A percentile compares a stretch with the other conserved stretches of the same genome.
Evolutionary conservation across 2,888 invertebrate species (phyloP).

Genomic region (Sthenelais limicola): DNA sequence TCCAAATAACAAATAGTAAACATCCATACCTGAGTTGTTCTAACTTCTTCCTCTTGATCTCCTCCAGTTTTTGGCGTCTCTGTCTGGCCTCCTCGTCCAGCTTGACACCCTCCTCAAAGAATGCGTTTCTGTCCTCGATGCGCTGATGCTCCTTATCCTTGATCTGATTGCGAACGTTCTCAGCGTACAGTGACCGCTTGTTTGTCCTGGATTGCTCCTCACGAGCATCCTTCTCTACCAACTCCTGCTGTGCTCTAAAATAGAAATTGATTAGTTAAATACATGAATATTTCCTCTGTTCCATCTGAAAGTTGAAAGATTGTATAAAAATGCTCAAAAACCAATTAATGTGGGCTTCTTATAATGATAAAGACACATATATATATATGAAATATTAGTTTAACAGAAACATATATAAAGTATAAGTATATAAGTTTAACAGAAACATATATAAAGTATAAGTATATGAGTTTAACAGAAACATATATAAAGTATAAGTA

Average conservation of each 20-base stretch:
- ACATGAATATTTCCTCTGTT: not conserved
- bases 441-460: too few species aligned
- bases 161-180: conserved; percentile 70
- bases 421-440: too few species aligned
- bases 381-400: too few species aligned
- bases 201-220: conserved; percentile 60
- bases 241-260: conserved; percentile 70
- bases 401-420: too few species aligned
- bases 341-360: too few species aligned
- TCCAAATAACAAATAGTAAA: not conserved
- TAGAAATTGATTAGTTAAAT: conserved; percentile 7
- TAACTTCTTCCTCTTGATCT: conserved; percentile 71
- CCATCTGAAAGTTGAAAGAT: not conserved
- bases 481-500: too few species aligned
- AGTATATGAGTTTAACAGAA: too few species aligned
- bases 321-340: too few species aligned
- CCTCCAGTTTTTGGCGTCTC: conserved; percentile 67
- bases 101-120: conserved; percentile 72
- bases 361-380: too few species aligned
- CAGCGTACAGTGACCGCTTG: conserved; percentile 61
- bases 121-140: conserved; percentile 68
- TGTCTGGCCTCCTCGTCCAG: conserved; percentile 70
- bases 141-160: conserved; percentile 68
- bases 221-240: conserved; percentile 69
- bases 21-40: conserved; percentile 68